Evolutionary conservation across 1,140 invertebrate species (phyloP).

Genomic region (Apolygus lucorum): DNA sequence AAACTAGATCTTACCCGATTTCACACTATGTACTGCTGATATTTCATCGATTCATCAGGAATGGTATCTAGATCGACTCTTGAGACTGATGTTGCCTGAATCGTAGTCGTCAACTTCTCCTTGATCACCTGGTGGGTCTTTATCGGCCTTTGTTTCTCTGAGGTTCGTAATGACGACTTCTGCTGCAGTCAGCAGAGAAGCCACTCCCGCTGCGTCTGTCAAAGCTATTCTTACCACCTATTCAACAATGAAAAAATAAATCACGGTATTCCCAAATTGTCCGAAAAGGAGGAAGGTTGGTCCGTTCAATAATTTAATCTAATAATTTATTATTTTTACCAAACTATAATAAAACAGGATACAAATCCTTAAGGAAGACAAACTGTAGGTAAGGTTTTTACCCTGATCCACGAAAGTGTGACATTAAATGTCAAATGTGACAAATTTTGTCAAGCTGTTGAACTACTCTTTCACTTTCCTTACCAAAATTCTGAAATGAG

Average conservation of each 20-base stretch:
- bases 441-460: neutral
- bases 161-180: neutral
- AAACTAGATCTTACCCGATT: no score
- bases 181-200: neutral
- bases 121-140: neutral
- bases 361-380: neutral
- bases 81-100: neutral
- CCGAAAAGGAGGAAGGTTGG: neutral
- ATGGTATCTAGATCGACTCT: neutral
- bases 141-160: neutral
- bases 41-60: no score
- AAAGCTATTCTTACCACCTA: neutral
- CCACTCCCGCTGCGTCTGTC: neutral
- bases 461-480: neutral
- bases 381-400: neutral
- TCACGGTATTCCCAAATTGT: neutral
- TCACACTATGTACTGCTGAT: no score
- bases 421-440: neutral
- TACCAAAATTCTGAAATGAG: no score
- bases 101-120: neutral
- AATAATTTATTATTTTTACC: no score
- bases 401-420: neutral
- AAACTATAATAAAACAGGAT: no score
- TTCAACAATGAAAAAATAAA: neutral
- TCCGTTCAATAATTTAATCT: neutral